Evolutionary conservation across 2,888 invertebrate species (phyloP).

Genomic region (Julus scandinavius): DNA sequence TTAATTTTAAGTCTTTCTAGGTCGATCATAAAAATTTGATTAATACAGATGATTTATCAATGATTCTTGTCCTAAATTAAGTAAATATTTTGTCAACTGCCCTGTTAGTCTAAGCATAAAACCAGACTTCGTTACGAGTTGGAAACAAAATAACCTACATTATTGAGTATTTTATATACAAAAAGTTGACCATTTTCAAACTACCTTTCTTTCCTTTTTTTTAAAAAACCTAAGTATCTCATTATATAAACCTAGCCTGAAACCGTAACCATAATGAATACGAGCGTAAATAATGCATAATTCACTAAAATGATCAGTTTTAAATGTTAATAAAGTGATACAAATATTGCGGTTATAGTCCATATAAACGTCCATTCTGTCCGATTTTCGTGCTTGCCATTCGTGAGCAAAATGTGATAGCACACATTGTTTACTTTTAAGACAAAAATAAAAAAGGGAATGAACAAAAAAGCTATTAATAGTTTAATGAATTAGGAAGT

Average conservation of each 20-base stretch:
- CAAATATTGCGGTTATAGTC: neutral
- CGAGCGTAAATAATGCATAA: constrained; percentile 29
- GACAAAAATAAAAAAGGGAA: neutral
- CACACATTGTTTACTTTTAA: neutral
- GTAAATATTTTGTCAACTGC: neutral
- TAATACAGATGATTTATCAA: constrained; percentile 13
- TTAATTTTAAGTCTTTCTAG: constrained; percentile 4
- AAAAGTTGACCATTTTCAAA: constrained; percentile 1
- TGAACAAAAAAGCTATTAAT: constrained; percentile 16
- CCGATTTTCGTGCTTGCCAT: neutral
- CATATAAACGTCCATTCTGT: neutral
- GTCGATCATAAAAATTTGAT: neutral
- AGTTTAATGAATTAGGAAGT: constrained; percentile 35
- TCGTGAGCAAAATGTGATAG: constrained; percentile 4
- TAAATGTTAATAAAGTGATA: constrained; percentile 12
- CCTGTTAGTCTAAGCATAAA: neutral
- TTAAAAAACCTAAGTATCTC: neutral
- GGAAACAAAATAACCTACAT: constrained; percentile 10
- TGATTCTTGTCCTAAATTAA: neutral
- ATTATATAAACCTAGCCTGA: neutral
- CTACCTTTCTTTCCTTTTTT: neutral
- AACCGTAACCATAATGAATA: neutral
- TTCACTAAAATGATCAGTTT: neutral
- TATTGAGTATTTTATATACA: neutral
- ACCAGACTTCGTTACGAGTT: neutral